Evolutionary conservation across 2,113 vertebrate species (phyloP).

Genomic region (Pseudorasbora parva): DNA sequence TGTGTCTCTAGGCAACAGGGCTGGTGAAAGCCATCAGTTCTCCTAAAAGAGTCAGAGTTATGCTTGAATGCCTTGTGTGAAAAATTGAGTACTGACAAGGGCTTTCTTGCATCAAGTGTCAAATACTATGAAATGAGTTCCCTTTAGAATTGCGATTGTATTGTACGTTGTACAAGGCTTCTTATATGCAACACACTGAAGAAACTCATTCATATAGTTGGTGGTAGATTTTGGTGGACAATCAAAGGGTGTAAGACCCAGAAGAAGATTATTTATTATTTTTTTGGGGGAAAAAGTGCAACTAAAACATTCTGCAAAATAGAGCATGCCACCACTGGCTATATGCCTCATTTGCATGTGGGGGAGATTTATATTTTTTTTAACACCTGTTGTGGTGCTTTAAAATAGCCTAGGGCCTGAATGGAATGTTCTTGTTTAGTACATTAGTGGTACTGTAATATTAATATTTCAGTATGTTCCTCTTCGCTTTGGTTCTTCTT

Average conservation of each 20-base stretch:
- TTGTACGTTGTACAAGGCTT: slow-evolving; percentile 3
- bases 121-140: not conserved
- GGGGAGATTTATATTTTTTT: not conserved
- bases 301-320: not conserved
- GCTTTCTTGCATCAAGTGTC: slow-evolving; percentile 27
- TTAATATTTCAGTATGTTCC: not conserved
- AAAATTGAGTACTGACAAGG: not conserved
- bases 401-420: slow-evolving; percentile 12
- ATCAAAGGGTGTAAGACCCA: slow-evolving; percentile 2
- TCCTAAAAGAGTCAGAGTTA: slow-evolving; percentile 7
- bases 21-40: slow-evolving; percentile 13
- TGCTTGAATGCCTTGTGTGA: slow-evolving; percentile 12
- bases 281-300: not conserved
- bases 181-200: not conserved
- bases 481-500: not conserved
- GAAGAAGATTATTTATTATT: not conserved
- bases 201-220: not conserved
- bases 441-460: not conserved
- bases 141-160: slow-evolving; percentile 17
- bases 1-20: slow-evolving; percentile 24
- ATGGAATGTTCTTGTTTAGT: not conserved
- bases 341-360: not conserved
- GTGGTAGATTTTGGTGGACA: not conserved
- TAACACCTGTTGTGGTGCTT: not conserved
- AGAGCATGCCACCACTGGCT: not conserved